phyloP scores from a whole-genome alignment of 2,888 invertebrate genomes.

The Parnassius mnemosyne region DNA sequence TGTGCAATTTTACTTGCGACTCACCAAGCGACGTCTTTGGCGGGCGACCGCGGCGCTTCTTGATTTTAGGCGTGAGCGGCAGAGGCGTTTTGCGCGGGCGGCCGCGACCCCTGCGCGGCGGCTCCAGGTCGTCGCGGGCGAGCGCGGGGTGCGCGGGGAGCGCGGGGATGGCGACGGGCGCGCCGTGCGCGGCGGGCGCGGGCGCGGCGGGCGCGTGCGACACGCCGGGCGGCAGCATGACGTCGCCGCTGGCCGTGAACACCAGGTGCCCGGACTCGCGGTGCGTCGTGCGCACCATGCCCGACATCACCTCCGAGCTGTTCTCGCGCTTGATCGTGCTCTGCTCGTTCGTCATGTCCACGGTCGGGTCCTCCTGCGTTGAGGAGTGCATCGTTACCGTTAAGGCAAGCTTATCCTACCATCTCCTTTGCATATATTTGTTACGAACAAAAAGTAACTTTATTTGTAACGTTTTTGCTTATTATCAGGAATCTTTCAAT shows the following conservation, averaged over 20 bases:
- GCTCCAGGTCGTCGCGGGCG: slow-evolving; percentile 53
- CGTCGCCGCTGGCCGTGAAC: slow-evolving; percentile 73
- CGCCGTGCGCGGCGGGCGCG: slow-evolving; percentile 57
- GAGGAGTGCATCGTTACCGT: no score
- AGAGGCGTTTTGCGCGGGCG: slow-evolving; percentile 78
- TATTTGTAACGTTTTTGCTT: no score
- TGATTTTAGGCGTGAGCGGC: slow-evolving; percentile 69
- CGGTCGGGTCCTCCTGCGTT: slow-evolving; percentile 72
- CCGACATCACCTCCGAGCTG: slow-evolving; percentile 71
- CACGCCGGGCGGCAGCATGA: slow-evolving; percentile 66
- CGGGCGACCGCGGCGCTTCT: slow-evolving; percentile 71
- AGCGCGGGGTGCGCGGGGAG: slow-evolving; percentile 36
- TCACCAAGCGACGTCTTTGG: slow-evolving; percentile 75
- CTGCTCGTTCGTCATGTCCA: slow-evolving; percentile 64
- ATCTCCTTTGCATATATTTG: no score
- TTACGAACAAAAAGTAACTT: no score
- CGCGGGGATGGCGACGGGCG: slow-evolving; percentile 29
- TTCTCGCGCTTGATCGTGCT: slow-evolving; percentile 53
- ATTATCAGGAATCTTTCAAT: no score
- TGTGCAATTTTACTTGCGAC: slow-evolving; percentile 31
- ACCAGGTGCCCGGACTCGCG: slow-evolving; percentile 72
- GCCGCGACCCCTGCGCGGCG: slow-evolving; percentile 72
- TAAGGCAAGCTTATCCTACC: no score
- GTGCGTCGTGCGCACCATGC: slow-evolving; percentile 75
- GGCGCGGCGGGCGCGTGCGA: slow-evolving; percentile 32